A percentile compares a stretch with the other conserved stretches of the same genome.
phyloP scores from a whole-genome alignment of 1,140 invertebrate species.

The Caenorhabditis inopinata region DNA sequence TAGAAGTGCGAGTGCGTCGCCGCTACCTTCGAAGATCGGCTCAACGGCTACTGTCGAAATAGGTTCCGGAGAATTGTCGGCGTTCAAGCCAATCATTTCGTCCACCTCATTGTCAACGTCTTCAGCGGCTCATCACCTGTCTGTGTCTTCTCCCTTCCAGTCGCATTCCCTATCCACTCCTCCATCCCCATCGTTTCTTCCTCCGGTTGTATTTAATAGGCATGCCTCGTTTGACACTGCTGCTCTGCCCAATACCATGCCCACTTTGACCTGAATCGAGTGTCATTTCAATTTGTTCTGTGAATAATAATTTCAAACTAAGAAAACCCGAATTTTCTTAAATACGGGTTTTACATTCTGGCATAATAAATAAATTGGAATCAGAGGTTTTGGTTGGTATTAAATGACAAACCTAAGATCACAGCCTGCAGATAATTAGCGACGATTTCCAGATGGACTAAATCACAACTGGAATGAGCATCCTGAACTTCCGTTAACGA shows the following conservation, averaged over 20 bases:
- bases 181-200: not conserved
- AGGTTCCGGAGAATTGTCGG: constrained; percentile 26
- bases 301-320: not conserved
- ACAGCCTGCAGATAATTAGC: too few relatives aligned
- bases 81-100: constrained; percentile 19
- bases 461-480: too few relatives aligned
- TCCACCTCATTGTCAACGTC: not conserved
- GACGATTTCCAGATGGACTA: too few relatives aligned
- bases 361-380: too few relatives aligned
- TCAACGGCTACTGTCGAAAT: not conserved
- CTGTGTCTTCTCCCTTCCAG: constrained; percentile 10
- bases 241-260: not conserved
- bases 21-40: constrained; percentile 17
- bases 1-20: not conserved
- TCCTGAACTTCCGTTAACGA: too few relatives aligned
- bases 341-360: not conserved
- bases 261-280: not conserved
- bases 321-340: not conserved
- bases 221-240: not conserved
- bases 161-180: constrained; percentile 17
- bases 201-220: not conserved
- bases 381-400: too few relatives aligned
- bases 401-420: too few relatives aligned
- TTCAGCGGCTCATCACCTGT: constrained; percentile 2
- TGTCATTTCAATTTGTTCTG: not conserved